Evolutionary conservation across 2,797 vertebrate genomes (phyloP), one percentile per base, ranked within the genome.

Genomic region (Hemibagrus guttatus): DNA sequence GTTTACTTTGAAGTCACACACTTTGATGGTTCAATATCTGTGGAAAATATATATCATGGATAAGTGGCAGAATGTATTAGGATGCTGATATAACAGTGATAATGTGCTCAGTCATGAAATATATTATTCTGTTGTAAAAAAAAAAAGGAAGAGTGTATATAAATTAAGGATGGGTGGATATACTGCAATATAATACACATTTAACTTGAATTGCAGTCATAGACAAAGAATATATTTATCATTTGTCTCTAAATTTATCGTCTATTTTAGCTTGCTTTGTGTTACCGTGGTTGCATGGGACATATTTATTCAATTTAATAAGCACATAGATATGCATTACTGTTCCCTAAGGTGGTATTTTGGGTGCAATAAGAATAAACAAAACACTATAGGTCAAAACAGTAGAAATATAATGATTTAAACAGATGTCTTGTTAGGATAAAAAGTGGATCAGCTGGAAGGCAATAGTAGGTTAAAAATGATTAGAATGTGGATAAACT

Each of bases 11-110:
- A 94, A 93, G 92, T 78, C 19, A 26, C 61, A 87, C 81, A 84
- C 92, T 93, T 91, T 93, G 90, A 92, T 90, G 92, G 84, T 88
- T 91, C 92, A 91, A 89, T 90, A 90, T 90, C 78, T 90, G 84
- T 91, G 11, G 83, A 80, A 87, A 84, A 85, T 49, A 56, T 83
- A 84, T 79, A 91, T 91, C 87, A 84, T 88, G 81, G 31, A 64
- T 89, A 83, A 89, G 80, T 71, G 75, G 83, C 88, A 71, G 13
- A 90, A 92, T 91, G 93, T 86, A 91, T 90, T 81, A 90, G 84
- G 61, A 87, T 84, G 78, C 14, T 81, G 68, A 88, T 31, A 89
- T 87, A 87, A 49, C 6, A 14, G 31, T 21, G 84, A 80, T 79
- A 58, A 42, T 52, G 21, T 35, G 1, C 28, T 68, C 31, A 42